Conservation (phyloP, 2,113 vertebrate species). For the Callorhinus ursinus region DNA sequence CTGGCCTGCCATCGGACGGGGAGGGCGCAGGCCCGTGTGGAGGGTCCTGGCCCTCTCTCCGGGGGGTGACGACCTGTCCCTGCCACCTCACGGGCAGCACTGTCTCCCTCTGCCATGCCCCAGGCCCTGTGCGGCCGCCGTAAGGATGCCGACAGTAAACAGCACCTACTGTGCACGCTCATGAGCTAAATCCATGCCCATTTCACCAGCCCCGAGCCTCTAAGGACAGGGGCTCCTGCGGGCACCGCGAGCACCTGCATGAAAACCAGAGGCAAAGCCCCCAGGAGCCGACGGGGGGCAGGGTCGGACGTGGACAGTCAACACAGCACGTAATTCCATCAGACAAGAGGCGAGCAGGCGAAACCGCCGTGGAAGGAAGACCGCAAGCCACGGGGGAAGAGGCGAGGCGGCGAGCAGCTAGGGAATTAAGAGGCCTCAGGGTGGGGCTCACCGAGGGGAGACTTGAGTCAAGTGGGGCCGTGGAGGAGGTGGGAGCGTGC, state of each 20-base stretch:
- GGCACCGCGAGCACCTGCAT: neutral
- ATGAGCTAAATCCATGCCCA: no score
- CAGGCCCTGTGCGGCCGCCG: neutral
- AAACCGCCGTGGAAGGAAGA: neutral
- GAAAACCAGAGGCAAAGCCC: no score
- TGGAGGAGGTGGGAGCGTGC: neutral
- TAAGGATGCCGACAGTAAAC: no score
- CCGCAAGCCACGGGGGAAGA: accelerated
- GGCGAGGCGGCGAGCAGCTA: neutral
- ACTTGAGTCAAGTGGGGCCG: neutral
- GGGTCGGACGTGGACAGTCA: neutral
- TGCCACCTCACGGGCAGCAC: neutral
- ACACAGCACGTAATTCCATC: neutral
- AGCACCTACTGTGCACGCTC: no score
- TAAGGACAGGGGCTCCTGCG: neutral
- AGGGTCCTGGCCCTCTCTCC: neutral
- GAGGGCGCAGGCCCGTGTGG: neutral
- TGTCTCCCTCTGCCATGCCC: neutral
- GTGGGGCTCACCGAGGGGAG: neutral
- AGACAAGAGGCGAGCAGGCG: neutral
- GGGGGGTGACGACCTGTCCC: neutral
- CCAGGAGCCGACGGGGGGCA: neutral
- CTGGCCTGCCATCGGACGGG: accelerated
- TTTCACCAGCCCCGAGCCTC: neutral
- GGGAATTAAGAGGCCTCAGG: neutral